phyloP scores from a whole-genome alignment of 2,797 vertebrate species.

The Acridotheres tristis region DNA sequence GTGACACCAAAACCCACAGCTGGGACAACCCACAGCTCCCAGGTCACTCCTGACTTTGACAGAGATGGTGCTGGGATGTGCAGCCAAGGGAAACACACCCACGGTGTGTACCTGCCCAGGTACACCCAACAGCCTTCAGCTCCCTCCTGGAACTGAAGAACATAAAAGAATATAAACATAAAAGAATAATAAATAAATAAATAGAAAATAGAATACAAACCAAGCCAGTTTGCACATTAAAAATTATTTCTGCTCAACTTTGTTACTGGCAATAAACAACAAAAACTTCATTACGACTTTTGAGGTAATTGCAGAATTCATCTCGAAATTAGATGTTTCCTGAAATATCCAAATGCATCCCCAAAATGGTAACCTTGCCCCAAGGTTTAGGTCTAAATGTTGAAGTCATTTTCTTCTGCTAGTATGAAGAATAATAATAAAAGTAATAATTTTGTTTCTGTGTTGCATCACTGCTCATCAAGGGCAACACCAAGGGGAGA shows the following conservation, averaged over 20 bases:
- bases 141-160: background rate
- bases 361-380: background rate
- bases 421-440: background rate
- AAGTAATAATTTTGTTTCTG: background rate
- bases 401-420: background rate
- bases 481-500: background rate
- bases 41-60: background rate
- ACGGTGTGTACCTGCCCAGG: background rate
- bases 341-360: background rate
- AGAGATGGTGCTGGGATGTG: rapidly evolving
- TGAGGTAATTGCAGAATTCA: background rate
- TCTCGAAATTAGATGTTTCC: background rate
- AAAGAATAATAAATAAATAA: no score
- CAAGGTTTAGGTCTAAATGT: background rate
- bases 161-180: background rate
- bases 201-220: rapidly evolving
- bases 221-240: background rate
- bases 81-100: background rate
- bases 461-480: background rate
- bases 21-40: background rate
- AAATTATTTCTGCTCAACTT: background rate
- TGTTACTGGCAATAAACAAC: background rate
- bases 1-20: background rate
- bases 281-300: background rate
- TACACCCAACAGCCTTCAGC: background rate